Evolutionary conservation across 2,113 vertebrate genomes (phyloP), one percentile per base, ranked within the genome.

Genomic region (Andinoacara biseriatus): DNA sequence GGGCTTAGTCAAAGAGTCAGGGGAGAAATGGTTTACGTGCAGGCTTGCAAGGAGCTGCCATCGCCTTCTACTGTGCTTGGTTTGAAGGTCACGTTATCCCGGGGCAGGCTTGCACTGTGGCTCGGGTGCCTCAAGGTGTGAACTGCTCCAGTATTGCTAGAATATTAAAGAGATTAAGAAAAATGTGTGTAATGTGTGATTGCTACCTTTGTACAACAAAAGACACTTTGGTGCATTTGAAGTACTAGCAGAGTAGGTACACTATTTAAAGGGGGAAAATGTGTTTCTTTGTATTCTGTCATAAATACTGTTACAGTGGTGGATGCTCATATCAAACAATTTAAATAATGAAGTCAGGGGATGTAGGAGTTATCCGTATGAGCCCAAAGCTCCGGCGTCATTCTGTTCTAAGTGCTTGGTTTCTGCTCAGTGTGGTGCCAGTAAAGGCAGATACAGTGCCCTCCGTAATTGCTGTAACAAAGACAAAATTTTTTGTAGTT

Each of bases 11-110:
- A 56, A 82, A 74, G 78, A 87, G 52, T 63, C 72, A 7, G 43
- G 13, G 58, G 46, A 77, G 54, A 82, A 38, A 79, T 22, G 67
- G 58, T 58, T 52, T 33, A 33, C 3, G 9, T 13, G n/a, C 11
- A 0, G 2, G 52, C 76, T 74, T 74, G 84, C 62, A 83, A 83
- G 69, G 43, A 77, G 38, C 38, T 74, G 56, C 61, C 62, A 33
- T 67, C 38, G 40, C 81, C 69, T 83, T 87, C 77, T 65, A 58
- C 87, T 31, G 78, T 63, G 58, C 77, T 85, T 76, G 5, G 3
- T 54, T 35, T 5, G 72, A 84, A 91, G 89, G 92, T 91, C 86
- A 78, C n/a, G 0, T 7, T 61, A 61, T 86, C 80, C 81, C 56
- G 62, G 13, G 31, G 65, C 56, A 58, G 49, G 14, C 11, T 20